Base-by-base conservation (phyloP, 2,888 invertebrate species). In the Eurois occulta region DNA sequence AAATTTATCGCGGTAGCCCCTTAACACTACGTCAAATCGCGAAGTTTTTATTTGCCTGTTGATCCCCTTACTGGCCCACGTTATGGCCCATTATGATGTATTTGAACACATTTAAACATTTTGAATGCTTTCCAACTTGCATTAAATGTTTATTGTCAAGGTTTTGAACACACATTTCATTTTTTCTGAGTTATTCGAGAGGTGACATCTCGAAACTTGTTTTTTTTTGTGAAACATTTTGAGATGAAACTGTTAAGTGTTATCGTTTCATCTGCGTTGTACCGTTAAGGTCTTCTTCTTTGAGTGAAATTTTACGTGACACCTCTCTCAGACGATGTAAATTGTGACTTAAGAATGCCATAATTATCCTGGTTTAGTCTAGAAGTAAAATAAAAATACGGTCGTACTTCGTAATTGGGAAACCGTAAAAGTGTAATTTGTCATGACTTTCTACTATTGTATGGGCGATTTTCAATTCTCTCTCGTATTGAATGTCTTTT, bases 31-130 rank as follows among this genome's bases (percentile, higher is more conserved):
- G 86, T 89, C 88, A 89, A 86, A 88, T 83, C 75, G 83, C 75
- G 75, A 88, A 89, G 86, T 93, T 94, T 95, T 95, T 95, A 95
- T 93, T 89, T 80, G 95, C 95, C 95, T 95, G 95, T 95, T 95
- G 95, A 95, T 94, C 91, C 91, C 89, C 87, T 90, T 90, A 92
- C 89, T 88, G 90, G 86, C 87, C 84, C 77, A 78, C 85, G 86
- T 94, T 91, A 94, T 91, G 77, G 89, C 85, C 94, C 92, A 93
- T 93, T 92, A 93, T 90, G 87, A 91, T 86, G 88, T 88, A 90
- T 91, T 88, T 83, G 90, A 88, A 87, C 85, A 83, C 87, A 87
- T 89, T 91, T 88, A 86, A 90, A 88, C 88, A 86, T 87, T 91
- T 90, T 88, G 91, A 91, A 89, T 84, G 86, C 69, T 81, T 86